Percentiles rank a stretch among this genome's conserved stretches.
Conservation (phyloP, 2,797 vertebrate genomes). For the Notolepis coatsorum region DNA sequence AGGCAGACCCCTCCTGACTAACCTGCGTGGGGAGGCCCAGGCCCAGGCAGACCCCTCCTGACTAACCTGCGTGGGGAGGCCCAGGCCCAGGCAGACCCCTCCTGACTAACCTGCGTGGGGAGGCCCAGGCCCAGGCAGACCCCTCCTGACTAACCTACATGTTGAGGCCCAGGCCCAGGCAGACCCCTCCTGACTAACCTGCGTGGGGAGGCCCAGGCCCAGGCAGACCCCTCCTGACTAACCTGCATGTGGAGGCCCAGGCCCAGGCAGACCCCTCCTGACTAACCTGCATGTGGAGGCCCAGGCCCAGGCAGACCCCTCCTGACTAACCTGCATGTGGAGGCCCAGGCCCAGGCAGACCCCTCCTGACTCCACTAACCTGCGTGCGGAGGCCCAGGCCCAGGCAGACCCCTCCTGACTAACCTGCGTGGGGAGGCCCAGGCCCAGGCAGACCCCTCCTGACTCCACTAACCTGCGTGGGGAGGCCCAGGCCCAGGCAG, state of each 20-base stretch:
- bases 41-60: conserved; percentile 83
- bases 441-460: conserved; percentile 84
- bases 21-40: conserved; percentile 87
- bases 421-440: conserved; percentile 86
- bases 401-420: conserved; percentile 81
- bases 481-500: conserved; percentile 84
- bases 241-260: conserved; percentile 87
- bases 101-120: conserved; percentile 84
- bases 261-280: conserved; percentile 83
- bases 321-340: conserved; percentile 84
- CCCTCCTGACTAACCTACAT: conserved; percentile 85
- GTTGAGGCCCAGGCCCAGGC: conserved; percentile 83
- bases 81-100: conserved; percentile 85
- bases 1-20: conserved; percentile 81
- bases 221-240: conserved; percentile 81
- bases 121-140: conserved; percentile 85
- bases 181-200: conserved; percentile 86
- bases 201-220: conserved; percentile 83
- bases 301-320: conserved; percentile 85
- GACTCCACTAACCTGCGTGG: conserved; percentile 84
- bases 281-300: conserved; percentile 84
- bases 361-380: conserved; percentile 82
- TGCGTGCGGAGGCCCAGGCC: conserved; percentile 85
- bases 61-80: conserved; percentile 84
- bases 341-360: conserved; percentile 85